Evolutionary conservation across 2,797 vertebrate species (phyloP).

Genomic region (Protosalanx chinensis): DNA sequence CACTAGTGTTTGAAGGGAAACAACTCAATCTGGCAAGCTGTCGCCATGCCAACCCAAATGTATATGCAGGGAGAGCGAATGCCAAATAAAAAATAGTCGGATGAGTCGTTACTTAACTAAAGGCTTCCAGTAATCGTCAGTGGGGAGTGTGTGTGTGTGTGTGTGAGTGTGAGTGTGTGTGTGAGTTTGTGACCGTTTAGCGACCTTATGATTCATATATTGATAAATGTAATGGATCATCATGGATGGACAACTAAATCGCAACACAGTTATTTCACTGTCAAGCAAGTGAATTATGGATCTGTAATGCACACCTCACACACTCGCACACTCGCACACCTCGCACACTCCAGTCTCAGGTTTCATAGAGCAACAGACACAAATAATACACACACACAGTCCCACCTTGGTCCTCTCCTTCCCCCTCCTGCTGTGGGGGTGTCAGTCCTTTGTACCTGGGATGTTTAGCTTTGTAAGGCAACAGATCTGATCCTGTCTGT

Average conservation of each 20-base stretch:
- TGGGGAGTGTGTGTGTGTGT: conserved; percentile 39
- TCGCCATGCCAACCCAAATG: conserved; percentile 42
- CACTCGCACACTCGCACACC: too few species aligned
- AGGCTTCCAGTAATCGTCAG: conserved; percentile 69
- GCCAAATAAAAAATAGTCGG: conserved; percentile 23
- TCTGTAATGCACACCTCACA: not conserved
- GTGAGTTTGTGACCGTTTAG: conserved; percentile 7
- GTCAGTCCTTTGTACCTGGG: conserved; percentile 27
- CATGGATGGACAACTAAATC: conserved; percentile 10
- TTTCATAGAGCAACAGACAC: not conserved
- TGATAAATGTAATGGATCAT: conserved; percentile 39
- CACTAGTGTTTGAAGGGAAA: conserved; percentile 63
- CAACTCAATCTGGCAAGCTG: conserved; percentile 58
- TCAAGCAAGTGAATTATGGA: not conserved
- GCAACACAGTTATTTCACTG: not conserved
- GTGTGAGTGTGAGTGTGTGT: conserved; percentile 26
- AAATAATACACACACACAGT: not conserved
- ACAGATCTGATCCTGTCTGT: conserved; percentile 65
- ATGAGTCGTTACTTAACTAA: conserved; percentile 42
- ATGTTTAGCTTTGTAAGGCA: conserved; percentile 51
- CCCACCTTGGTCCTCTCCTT: not conserved
- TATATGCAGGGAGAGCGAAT: conserved; percentile 22
- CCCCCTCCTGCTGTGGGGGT: not conserved
- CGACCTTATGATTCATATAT: conserved; percentile 45
- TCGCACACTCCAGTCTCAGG: not conserved